Base-by-base conservation (phyloP, 2,888 invertebrate species). In the Agrilus cyanescens region DNA sequence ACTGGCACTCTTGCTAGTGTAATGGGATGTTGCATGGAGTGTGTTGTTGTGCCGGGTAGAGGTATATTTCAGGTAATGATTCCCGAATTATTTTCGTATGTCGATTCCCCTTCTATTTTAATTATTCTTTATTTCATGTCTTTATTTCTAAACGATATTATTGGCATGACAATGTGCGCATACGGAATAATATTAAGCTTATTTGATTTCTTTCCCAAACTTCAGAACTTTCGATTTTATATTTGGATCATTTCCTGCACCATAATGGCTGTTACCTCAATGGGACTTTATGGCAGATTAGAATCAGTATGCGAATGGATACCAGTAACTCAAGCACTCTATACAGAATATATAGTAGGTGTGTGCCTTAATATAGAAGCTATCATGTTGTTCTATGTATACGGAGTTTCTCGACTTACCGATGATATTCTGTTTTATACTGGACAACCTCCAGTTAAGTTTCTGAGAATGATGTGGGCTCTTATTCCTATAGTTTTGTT, bases 381-480 rank as follows among this genome's bases (percentile, higher is more conserved):
- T 4, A 38, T 40, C n/a, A 46, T 38, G 37, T 46, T 54, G 7
- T 53, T 50, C 38, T 54, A 52, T 39, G 41, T 50, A 33, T 56
- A 56, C 37, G 54, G 56, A 10, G 52, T 52, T n/a, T 40, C 42
- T 12, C 41, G 56, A 31, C 43, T 56, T n/a, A 52, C 49, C 15
- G 51, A 55, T 32, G 56, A 56, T 38, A 52, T 56, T n/a, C 43
- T 53, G 32, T 56, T 56, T 43, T 42, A 44, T 29, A 51, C 52
- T 4, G 53, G 53, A 8, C 43, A 46, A 33, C 46, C 44, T 35
- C 51, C 52, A 2, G 49, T 53, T 37, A 47, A 46, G 30, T 51
- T 49, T 38, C 53, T 50, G 48, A 38, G 43, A 12, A 31, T 50
- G 8, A 33, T 53, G 14, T 54, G 54, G 54, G 52, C 51, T 16